Evolutionary conservation across 2,888 invertebrate species (phyloP).

Genomic region (Tachina lurida): DNA sequence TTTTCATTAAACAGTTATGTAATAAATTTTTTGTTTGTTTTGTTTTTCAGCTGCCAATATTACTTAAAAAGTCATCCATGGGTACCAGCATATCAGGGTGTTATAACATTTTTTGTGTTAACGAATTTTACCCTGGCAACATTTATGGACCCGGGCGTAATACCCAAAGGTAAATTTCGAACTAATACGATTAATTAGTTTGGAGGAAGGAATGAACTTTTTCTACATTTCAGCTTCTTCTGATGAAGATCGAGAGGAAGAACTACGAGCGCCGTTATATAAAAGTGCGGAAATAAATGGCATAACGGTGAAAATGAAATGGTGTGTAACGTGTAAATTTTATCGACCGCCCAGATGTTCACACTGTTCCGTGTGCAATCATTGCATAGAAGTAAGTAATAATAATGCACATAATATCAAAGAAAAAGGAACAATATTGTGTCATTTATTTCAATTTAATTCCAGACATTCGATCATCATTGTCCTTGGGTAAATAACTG

Average conservation of each 20-base stretch:
- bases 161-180: constrained; percentile 92
- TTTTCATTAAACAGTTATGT: neutral
- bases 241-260: constrained; percentile 98
- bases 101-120: constrained; percentile 98
- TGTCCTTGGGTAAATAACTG: constrained; percentile 99
- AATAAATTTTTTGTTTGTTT: constrained; percentile 31
- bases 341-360: constrained; percentile 99
- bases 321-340: constrained; percentile 99
- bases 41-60: constrained; percentile 90
- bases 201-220: constrained; percentile 42
- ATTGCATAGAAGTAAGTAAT: constrained; percentile 95
- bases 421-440: neutral
- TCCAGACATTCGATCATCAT: constrained; percentile 99
- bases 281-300: constrained; percentile 99
- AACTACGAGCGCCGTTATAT: constrained; percentile 97
- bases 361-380: constrained; percentile 99
- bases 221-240: constrained; percentile 88
- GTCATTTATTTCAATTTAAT: constrained; percentile 26
- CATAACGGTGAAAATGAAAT: constrained; percentile 99
- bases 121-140: constrained; percentile 99
- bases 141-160: constrained; percentile 99
- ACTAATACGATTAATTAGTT: constrained; percentile 23
- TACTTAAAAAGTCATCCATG: constrained; percentile 92
- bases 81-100: constrained; percentile 96
- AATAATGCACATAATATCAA: neutral